Conservation (phyloP, 2,888 invertebrate species). For the Paralinhomoeus sp. region DNA sequence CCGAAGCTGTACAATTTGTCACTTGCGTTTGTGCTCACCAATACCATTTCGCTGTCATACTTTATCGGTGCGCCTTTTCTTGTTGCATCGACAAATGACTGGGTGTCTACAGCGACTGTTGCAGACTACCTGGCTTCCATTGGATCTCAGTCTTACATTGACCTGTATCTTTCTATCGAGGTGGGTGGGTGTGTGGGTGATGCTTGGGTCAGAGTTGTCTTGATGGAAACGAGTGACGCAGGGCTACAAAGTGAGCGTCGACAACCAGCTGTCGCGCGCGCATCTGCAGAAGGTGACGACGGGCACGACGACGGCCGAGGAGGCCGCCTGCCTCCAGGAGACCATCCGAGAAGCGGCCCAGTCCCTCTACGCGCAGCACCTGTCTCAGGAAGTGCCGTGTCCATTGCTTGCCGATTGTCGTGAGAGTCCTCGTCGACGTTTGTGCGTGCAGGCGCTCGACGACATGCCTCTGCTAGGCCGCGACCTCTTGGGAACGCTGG, state of each 20-base stretch:
- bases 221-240: conserved; percentile 7
- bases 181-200: conserved; percentile 22
- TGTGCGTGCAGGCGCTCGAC: no score
- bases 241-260: conserved; percentile 41
- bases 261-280: conserved; percentile 37
- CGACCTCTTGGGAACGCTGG: conserved; percentile 37
- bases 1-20: conserved; percentile 39
- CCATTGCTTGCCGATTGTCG: no score
- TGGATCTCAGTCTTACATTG: conserved; percentile 46
- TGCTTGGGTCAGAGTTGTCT: not conserved
- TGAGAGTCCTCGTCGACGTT: no score
- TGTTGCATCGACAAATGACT: not conserved
- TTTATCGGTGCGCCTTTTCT: conserved; percentile 36
- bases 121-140: conserved; percentile 45
- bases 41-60: conserved; percentile 49
- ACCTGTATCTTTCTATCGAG: conserved; percentile 54
- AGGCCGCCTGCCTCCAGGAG: conserved; percentile 21
- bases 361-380: conserved; percentile 51
- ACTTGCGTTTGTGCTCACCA: conserved; percentile 48
- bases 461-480: conserved; percentile 30
- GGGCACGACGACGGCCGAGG: conserved; percentile 13
- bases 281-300: conserved; percentile 5
- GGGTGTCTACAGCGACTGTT: conserved; percentile 6
- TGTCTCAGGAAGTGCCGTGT: conserved; percentile 40
- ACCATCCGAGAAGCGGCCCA: conserved; percentile 43